Conservation (phyloP, 2,113 vertebrate genomes). For the Caranx melampygus region DNA sequence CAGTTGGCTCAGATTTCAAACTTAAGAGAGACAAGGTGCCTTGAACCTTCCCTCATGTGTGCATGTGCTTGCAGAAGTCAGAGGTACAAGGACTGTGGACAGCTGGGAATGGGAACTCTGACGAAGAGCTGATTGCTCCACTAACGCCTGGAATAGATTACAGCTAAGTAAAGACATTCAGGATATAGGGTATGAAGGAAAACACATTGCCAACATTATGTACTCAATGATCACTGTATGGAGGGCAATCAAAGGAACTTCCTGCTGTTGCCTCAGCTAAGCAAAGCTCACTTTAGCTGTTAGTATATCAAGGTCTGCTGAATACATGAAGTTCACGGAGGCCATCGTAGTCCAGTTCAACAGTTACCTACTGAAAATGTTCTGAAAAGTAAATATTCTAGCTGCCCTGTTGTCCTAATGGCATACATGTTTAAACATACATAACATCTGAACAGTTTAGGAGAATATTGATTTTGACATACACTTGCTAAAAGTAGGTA, state of each 20-base stretch:
- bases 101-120: conserved; percentile 67
- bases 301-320: conserved; percentile 4
- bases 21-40: conserved; percentile 61
- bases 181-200: background rate
- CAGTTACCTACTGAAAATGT: background rate
- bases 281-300: background rate
- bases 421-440: background rate
- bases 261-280: background rate
- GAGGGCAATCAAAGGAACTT: background rate
- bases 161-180: conserved; percentile 28
- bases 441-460: too few species aligned
- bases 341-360: background rate
- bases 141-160: conserved; percentile 43
- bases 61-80: conserved; percentile 32
- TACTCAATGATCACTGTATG: background rate
- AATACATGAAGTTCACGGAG: background rate
- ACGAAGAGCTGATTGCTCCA: background rate
- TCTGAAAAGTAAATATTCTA: background rate
- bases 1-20: conserved; percentile 55
- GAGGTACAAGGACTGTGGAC: conserved; percentile 42
- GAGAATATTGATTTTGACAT: background rate
- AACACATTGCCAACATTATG: background rate
- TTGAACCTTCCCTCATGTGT: conserved; percentile 40
- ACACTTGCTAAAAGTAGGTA: too few species aligned
- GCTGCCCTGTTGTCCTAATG: background rate